These are phyloP conservation scores for Andrena marginata DNA, from an alignment of 2,888 invertebrate species.

Conservation along the genomic window DNA sequence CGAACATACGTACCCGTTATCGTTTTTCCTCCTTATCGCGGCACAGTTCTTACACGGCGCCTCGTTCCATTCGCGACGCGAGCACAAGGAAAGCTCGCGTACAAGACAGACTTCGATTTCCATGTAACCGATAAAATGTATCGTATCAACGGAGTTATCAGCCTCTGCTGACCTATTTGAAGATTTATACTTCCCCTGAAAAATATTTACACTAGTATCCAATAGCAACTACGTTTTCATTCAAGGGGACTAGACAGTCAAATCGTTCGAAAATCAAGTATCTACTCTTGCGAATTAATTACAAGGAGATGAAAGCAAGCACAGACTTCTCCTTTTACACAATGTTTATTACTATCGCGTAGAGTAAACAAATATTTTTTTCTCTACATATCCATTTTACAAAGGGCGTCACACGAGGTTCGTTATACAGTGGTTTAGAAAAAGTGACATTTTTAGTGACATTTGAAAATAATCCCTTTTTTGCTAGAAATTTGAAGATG, in stretches of 20 bases:
- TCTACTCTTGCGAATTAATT: too few relatives aligned
- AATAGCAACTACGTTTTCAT: background rate
- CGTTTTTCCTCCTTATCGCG: conserved; percentile 52
- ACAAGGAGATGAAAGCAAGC: too few relatives aligned
- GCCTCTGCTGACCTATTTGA: conserved; percentile 38
- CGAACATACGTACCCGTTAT: conserved; percentile 21
- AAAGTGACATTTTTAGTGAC: too few relatives aligned
- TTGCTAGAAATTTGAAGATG: too few relatives aligned
- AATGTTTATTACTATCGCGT: too few relatives aligned
- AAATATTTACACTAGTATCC: background rate
- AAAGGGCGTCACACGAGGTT: too few relatives aligned
- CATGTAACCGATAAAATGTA: conserved; percentile 35
- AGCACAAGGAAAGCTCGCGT: conserved; percentile 34
- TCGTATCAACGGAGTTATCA: conserved; percentile 37
- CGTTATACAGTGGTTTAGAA: too few relatives aligned
- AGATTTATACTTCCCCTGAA: conserved; percentile 13
- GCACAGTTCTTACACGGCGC: conserved; percentile 49
- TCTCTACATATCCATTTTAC: too few relatives aligned
- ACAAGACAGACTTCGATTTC: conserved; percentile 52
- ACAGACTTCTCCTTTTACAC: too few relatives aligned
- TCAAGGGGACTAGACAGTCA: background rate
- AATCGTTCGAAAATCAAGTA: too few relatives aligned
- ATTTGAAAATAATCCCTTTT: too few relatives aligned
- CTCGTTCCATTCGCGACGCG: conserved; percentile 31
- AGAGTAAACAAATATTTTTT: too few relatives aligned